Percentiles rank a stretch among this genome's conserved stretches.
Conservation (phyloP, 2,113 vertebrate genomes). For the Pelodiscus sinensis region DNA sequence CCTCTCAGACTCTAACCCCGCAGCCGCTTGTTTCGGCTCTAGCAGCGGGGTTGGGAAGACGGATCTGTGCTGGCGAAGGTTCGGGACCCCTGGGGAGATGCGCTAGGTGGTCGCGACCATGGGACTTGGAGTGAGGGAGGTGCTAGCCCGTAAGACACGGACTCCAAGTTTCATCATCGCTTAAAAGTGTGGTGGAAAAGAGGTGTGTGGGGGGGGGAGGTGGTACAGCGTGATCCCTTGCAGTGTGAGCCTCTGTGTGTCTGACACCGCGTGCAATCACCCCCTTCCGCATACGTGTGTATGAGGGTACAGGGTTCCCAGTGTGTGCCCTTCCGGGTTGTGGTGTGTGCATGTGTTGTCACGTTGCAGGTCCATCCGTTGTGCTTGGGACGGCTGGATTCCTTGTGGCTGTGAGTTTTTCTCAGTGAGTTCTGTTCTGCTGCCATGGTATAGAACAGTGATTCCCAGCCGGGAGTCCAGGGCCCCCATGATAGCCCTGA, state of each 20-base stretch:
- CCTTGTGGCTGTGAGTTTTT: not conserved
- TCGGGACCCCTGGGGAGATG: not conserved
- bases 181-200: not conserved
- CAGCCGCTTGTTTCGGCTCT: constrained; percentile 42
- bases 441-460: not conserved
- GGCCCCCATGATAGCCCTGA: too few relatives aligned
- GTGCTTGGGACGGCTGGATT: constrained; percentile 5
- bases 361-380: not conserved
- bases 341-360: not conserved
- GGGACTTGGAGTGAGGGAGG: not conserved
- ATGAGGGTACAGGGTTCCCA: not conserved
- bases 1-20: constrained; percentile 45
- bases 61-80: constrained; percentile 12
- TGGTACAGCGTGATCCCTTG: not conserved
- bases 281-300: too few relatives aligned
- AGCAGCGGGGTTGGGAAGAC: constrained; percentile 6
- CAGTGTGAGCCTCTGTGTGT: fast-evolving
- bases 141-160: fast-evolving
- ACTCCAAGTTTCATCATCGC: not conserved
- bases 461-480: too few relatives aligned
- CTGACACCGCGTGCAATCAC: too few relatives aligned
- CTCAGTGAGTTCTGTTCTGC: not conserved
- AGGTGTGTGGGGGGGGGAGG: not conserved
- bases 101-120: not conserved
- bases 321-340: not conserved